These are phyloP conservation scores for Eucidaris tribuloides DNA, from an alignment of 35 echinoderm and acorn worm species.

Conservation along the genomic window DNA sequence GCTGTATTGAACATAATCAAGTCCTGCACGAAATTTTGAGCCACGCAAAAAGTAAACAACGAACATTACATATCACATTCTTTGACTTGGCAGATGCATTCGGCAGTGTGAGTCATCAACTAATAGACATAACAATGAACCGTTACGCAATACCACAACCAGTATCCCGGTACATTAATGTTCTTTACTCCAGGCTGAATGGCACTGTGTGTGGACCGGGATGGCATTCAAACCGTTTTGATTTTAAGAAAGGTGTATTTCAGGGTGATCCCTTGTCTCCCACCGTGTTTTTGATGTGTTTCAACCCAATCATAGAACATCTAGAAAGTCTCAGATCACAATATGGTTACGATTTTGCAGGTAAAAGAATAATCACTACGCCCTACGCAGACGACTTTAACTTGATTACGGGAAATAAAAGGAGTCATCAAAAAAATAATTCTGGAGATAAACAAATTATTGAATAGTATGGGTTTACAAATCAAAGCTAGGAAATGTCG, in stretches of 20 bases:
- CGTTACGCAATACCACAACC: background rate
- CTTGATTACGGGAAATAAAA: too few species aligned
- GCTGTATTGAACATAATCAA: slow-evolving; percentile 27
- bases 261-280: slow-evolving; percentile 14
- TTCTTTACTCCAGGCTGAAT: background rate
- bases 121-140: background rate
- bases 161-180: background rate
- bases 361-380: background rate
- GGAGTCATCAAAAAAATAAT: too few species aligned
- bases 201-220: background rate
- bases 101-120: background rate
- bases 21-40: background rate
- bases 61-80: background rate
- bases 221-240: background rate
- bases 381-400: background rate
- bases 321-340: background rate
- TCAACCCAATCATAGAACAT: background rate
- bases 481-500: background rate
- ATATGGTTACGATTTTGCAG: background rate
- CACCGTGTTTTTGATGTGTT: background rate
- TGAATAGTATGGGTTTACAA: background rate
- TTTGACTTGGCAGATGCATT: slow-evolving; percentile 30
- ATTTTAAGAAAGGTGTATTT: slow-evolving; percentile 20
- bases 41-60: background rate
- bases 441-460: background rate